phyloP scores from a whole-genome alignment of 2,888 invertebrate species.

The Polylopha cassiicola region DNA sequence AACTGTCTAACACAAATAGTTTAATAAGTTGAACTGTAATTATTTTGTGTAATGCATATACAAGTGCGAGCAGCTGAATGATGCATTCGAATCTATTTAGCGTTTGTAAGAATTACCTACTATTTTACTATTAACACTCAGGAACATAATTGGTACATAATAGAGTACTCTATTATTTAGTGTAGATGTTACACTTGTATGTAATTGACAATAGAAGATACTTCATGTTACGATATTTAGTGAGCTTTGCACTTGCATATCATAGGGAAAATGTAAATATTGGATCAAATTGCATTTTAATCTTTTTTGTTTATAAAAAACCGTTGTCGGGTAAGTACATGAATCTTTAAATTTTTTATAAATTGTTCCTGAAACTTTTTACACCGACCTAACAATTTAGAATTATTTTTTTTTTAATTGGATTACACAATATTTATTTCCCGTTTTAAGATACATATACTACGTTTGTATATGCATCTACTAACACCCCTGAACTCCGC shows the following conservation, averaged over 20 bases:
- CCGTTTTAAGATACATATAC: too few relatives aligned
- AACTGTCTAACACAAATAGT: slow-evolving; percentile 69
- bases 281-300: slow-evolving; percentile 23
- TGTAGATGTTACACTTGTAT: slow-evolving; percentile 55
- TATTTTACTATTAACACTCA: slow-evolving; percentile 46
- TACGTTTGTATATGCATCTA: too few relatives aligned
- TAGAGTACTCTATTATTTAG: slow-evolving; percentile 44
- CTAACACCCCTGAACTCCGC: too few relatives aligned
- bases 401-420: too few relatives aligned
- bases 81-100: slow-evolving; percentile 57
- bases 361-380: too few relatives aligned
- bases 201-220: slow-evolving; percentile 44
- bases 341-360: slow-evolving; percentile 7
- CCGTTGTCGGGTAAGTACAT: slow-evolving; percentile 3
- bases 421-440: too few relatives aligned
- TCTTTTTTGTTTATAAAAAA: slow-evolving; percentile 9
- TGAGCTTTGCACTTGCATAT: slow-evolving; percentile 78
- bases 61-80: slow-evolving; percentile 73
- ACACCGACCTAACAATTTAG: too few relatives aligned
- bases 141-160: slow-evolving; percentile 36
- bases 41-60: slow-evolving; percentile 67
- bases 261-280: slow-evolving; percentile 69
- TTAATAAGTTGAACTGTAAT: slow-evolving; percentile 61
- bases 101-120: slow-evolving; percentile 47
- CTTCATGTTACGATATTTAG: slow-evolving; percentile 61